Conservation (phyloP, 2,113 vertebrate genomes). For the Dasyornis broadbenti region DNA sequence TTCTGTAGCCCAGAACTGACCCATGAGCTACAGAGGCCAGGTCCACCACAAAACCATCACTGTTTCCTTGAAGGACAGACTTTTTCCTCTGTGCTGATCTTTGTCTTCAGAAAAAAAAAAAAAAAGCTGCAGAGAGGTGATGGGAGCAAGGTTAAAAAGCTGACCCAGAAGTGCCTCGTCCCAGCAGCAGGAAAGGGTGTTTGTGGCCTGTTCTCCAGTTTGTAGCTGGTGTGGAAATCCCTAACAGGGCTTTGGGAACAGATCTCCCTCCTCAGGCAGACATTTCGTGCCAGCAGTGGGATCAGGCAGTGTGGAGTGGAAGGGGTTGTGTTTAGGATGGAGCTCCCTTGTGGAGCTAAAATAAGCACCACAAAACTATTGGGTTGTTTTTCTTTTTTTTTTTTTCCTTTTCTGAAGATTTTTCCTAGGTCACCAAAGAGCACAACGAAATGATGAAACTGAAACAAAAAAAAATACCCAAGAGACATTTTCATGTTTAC, state of each 20-base stretch:
- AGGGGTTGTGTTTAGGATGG: not conserved
- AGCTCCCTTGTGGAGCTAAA: too few relatives aligned
- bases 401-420: not conserved
- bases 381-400: not conserved
- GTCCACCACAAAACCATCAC: not conserved
- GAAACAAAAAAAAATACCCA: not conserved
- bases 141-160: not conserved
- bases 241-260: not conserved
- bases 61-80: not conserved
- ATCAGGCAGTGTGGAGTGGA: not conserved
- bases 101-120: not conserved
- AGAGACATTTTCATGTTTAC: constrained; percentile 11
- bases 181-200: not conserved
- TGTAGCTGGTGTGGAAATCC: not conserved
- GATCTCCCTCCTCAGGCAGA: not conserved
- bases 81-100: not conserved
- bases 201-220: not conserved
- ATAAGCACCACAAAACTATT: too few relatives aligned
- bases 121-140: not conserved
- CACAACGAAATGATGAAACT: not conserved
- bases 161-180: not conserved
- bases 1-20: not conserved
- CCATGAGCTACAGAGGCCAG: not conserved
- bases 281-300: not conserved
- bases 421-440: not conserved